A percentile compares a stretch with the other conserved stretches of the same genome.
These are phyloP conservation scores for Epistrophe eligans DNA, from an alignment of 2,888 invertebrate species.

Conservation along the genomic window DNA sequence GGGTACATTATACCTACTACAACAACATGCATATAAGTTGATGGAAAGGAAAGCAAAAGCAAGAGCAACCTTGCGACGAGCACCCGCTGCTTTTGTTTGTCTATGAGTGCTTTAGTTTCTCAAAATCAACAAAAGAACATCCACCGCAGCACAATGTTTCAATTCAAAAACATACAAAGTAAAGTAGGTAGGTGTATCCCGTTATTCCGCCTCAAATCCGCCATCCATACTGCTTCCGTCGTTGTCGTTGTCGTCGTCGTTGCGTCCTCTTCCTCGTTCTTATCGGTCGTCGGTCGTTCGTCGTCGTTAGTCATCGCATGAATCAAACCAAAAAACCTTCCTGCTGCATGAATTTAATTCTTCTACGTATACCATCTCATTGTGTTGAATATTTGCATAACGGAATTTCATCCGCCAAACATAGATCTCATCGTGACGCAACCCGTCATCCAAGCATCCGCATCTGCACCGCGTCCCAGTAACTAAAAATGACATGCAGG, in stretches of 20 bases:
- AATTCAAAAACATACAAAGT: slow-evolving; percentile 65
- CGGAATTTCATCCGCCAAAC: slow-evolving; percentile 53
- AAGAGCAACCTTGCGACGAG: slow-evolving; percentile 50
- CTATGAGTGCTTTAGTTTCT: slow-evolving; percentile 74
- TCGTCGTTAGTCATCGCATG: slow-evolving; percentile 45
- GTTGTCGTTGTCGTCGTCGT: neutral
- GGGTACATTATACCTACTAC: neutral
- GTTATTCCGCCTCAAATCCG: neutral
- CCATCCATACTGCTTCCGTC: slow-evolving; percentile 26
- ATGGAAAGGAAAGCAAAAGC: slow-evolving; percentile 53
- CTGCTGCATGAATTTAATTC: slow-evolving; percentile 48
- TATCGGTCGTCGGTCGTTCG: slow-evolving; percentile 9
- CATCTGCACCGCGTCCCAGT: slow-evolving; percentile 56
- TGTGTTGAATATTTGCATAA: slow-evolving; percentile 48
- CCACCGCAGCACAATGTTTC: slow-evolving; percentile 72
- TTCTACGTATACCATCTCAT: slow-evolving; percentile 29
- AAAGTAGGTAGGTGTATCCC: slow-evolving; percentile 24
- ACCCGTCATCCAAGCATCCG: slow-evolving; percentile 63
- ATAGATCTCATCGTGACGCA: slow-evolving; percentile 70
- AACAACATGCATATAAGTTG: neutral
- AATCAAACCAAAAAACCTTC: slow-evolving; percentile 62
- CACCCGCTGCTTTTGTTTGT: slow-evolving; percentile 68
- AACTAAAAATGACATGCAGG: slow-evolving; percentile 58
- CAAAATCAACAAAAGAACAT: slow-evolving; percentile 76
- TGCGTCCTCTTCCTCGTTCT: neutral